Evolutionary conservation across 53 echinoderm and acorn worm genomes (phyloP).

Genomic region (Apostichopus leukothele): DNA sequence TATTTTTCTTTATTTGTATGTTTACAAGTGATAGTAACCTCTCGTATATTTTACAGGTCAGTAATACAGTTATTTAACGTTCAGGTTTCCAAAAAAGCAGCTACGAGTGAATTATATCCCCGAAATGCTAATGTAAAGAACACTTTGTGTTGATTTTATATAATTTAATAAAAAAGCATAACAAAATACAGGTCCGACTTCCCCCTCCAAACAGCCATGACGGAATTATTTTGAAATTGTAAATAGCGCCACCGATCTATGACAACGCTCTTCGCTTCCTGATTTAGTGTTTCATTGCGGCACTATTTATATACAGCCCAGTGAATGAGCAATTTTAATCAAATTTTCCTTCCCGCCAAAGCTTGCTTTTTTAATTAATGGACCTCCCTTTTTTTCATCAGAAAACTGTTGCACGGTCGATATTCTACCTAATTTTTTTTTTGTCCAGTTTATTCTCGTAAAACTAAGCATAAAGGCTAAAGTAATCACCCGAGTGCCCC

Average conservation of each 20-base stretch:
- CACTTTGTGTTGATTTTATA: no score
- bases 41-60: no score
- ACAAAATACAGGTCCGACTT: no score
- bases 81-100: no score
- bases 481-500: conserved; percentile 35
- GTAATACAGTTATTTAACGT: no score
- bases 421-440: not conserved
- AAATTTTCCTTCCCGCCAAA: conserved; percentile 28
- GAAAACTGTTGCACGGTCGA: conserved; percentile 8
- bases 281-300: conserved; percentile 16
- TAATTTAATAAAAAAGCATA: no score
- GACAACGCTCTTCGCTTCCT: not conserved
- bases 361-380: conserved; percentile 35
- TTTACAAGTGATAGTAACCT: no score
- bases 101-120: no score
- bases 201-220: no score
- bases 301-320: conserved; percentile 5
- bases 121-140: no score
- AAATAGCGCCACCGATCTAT: not conserved
- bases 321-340: conserved; percentile 33
- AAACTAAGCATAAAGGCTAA: conserved; percentile 5
- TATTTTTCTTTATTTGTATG: no score
- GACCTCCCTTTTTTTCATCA: conserved; percentile 4
- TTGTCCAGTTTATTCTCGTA: not conserved
- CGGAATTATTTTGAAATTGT: not conserved